Base-by-base conservation (phyloP, 2,888 invertebrate species). In the Chaetogeoica ovagalla region DNA sequence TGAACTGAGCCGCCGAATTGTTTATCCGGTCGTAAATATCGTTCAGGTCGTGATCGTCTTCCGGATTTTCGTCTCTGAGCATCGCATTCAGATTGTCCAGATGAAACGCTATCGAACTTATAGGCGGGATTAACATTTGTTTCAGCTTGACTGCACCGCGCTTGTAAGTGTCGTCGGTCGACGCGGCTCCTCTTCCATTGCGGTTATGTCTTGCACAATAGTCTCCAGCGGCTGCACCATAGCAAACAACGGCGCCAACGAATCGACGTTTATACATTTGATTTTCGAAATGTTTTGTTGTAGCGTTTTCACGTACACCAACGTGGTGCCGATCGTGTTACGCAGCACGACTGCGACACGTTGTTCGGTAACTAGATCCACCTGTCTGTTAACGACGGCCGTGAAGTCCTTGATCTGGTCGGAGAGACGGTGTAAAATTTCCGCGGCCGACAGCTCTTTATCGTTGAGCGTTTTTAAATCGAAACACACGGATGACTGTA, bases 191-290 rank as follows among this genome's bases (percentile, higher is more conserved):
- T 79, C 79, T 55, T 79, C 79, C 0, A 57, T 55, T 9, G 15
- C 0, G 21, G 37, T 23, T 43, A 71, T 43, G 6, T 71, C 63
- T 17, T 70, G 63, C 23, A 79, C 43, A 71, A 79, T 79, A 23
- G 23, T 57, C 23, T 79, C 79, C 13, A 79, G 15, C 4, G 79
- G 79, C 21, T 71, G 79, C 15, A 79, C 39, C 79, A 79, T 79
- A 0, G 71, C 70, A 43, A 79, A 79, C 30, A 79, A 19, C 7
- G 63, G 63, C 0, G 23, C n/a, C 6, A 79, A 55, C 4, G 57
- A 63, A 23, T 63, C 63, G 4, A n/a, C 8, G 2, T 57, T 15
- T 2, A 71, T n/a, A 9, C 55, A 70, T 57, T 79, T 79, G 55
- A 71, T 63, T 57, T 71, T 79, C 15, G 55, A 70, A 57, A 5